Evolutionary conservation across 2,797 vertebrate species (phyloP).

Genomic region (Cryptoblepharus egeriae): DNA sequence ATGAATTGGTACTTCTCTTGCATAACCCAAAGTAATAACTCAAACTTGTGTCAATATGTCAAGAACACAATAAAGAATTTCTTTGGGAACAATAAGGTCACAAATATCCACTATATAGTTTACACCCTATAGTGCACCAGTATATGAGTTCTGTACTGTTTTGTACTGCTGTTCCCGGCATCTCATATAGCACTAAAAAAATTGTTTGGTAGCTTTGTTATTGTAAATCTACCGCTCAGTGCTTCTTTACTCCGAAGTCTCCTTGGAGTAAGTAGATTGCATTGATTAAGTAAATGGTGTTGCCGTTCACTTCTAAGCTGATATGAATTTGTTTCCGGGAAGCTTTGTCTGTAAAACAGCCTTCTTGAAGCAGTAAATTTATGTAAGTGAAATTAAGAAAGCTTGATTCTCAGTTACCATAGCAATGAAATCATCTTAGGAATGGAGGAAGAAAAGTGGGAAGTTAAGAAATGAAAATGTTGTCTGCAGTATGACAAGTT

Average conservation of each 20-base stretch:
- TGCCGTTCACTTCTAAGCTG: background rate
- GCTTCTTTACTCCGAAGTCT: background rate
- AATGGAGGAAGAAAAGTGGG: constrained; percentile 6
- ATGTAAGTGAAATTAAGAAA: constrained; percentile 11
- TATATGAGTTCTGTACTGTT: accelerated
- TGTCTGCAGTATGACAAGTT: background rate
- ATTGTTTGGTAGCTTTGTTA: constrained; percentile 3
- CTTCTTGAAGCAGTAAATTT: background rate
- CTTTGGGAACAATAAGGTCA: no score
- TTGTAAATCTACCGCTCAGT: constrained; percentile 6
- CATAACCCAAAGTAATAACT: no score
- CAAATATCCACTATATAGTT: no score
- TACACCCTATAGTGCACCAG: no score
- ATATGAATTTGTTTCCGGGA: constrained; percentile 34
- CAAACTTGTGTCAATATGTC: no score
- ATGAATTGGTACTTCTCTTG: background rate
- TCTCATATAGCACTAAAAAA: background rate
- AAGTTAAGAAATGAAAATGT: constrained; percentile 14
- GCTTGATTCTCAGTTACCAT: constrained; percentile 6
- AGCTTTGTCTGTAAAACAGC: background rate
- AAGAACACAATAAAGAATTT: no score
- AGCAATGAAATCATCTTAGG: background rate
- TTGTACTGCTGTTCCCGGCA: background rate
- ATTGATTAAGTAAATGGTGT: background rate
- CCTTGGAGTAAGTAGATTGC: background rate